Base-by-base conservation (phyloP, 2,888 invertebrate genomes). In the Lithophane ornitopus region DNA sequence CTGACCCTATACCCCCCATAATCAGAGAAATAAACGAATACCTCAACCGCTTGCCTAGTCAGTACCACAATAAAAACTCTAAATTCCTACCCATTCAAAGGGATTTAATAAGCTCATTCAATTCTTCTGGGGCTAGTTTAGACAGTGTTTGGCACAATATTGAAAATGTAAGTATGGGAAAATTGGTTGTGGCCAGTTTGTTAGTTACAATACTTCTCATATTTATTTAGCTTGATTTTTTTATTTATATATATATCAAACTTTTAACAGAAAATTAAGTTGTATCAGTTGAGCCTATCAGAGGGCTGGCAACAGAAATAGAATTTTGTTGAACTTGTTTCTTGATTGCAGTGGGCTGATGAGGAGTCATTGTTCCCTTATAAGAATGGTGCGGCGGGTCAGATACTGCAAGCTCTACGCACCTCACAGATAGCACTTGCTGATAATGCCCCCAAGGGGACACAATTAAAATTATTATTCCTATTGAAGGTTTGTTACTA, bases 381-480 rank as follows among this genome's bases (percentile, higher is more conserved):
- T 87, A 95, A 87, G 92, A 94, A 97, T 96, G 97, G 93, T 91
- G 93, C 89, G 88, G 94, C 91, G 83, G 98, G 98, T 12, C 97
- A 97, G 88, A 96, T 98, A 82, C 91, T 98, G 70, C 95, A 97
- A 77, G 97, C 97, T 22, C 94, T 98, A 87, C 97, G 97, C 83
- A 97, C 97, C 86, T 97, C 98, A 81, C 97, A 97, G 90, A 98
- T 98, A 90, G 96, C 97, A 22, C 95, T 97, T 79, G 98, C 98
- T 14, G 98, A 98, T 92, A 98, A 98, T 94, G 98, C 98, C 81
- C 97, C 97, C 41, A 97, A 98, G 91, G 99, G 99, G 76, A 99
- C 99, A 52, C 99, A 99, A 93, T 96, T 99, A 69, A 99, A 99
- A 95, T 94, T 99, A 71, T 95, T 98, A 87, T 93, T 99, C 61